Evolutionary conservation across 2,113 vertebrate genomes (phyloP), one percentile per base, ranked within the genome.

Genomic region (Taxidea taxus): DNA sequence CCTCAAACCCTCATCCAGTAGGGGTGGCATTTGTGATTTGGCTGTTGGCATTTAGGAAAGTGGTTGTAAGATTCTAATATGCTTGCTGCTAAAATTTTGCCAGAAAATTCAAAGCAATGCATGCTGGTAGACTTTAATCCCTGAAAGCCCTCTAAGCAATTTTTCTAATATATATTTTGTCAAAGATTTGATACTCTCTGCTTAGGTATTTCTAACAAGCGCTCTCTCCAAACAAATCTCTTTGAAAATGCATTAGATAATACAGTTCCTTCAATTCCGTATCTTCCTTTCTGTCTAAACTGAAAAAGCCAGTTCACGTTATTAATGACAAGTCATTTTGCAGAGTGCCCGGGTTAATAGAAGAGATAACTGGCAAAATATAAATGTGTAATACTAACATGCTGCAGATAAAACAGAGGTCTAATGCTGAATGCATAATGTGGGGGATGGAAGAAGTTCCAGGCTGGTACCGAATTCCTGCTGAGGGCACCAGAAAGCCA

Each of bases 281-380:
- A 98, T 98, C 98, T 98, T 89, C 91, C 83, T 97, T 97, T 90
- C 97, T 97, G 98, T 97, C 97, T 97, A 96, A 97, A 96, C 96
- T 91, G 95, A 89, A 97, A 98, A 97, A 97, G 72, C 88, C 91
- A 95, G 97, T 97, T 97, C 95, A 86, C 10, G 4, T 98, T 98
- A 98, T 98, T 98, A 97, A 98, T 97, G 98, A 98, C 97, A 97
- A 97, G 97, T 97, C 97, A 96, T 98, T 97, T 97, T 97, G 72
- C 88, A 81, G 97, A 96, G 94, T 97, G 94, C 94, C 95, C 5
- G 0, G 97, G 98, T 98, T 98, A 98, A 98, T 98, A 98, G 97
- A 98, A 97, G 97, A 96, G 98, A 98, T 98, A 98, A 96, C 96
- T 97, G 90, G 97, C 49, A 95, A 98, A 98, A 97, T 98, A 97